Conservation (phyloP, 2,888 invertebrate genomes). For the Adela reaumurella region DNA sequence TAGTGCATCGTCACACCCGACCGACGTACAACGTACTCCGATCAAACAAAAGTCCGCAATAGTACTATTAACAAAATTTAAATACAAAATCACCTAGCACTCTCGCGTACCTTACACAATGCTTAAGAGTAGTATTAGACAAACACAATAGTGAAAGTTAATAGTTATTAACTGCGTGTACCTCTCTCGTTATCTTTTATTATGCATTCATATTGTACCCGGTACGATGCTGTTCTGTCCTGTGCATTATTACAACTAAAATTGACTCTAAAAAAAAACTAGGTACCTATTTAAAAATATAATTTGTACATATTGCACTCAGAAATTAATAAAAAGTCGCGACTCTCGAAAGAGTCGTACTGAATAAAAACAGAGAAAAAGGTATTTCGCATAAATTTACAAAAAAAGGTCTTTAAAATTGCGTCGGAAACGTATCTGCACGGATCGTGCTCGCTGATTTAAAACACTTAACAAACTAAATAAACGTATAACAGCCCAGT, state of each 20-base stretch:
- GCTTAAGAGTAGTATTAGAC: slow-evolving; percentile 21
- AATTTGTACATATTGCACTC: slow-evolving; percentile 75
- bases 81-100: slow-evolving; percentile 53
- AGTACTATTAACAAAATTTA: slow-evolving; percentile 14
- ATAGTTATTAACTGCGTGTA: slow-evolving; percentile 29
- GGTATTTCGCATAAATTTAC: too few relatives aligned
- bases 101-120: slow-evolving; percentile 36
- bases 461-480: too few relatives aligned
- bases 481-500: too few relatives aligned
- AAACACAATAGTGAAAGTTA: slow-evolving; percentile 42
- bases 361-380: too few relatives aligned
- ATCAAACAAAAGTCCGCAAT: not conserved
- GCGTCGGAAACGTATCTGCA: too few relatives aligned
- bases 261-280: slow-evolving; percentile 52
- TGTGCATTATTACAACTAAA: slow-evolving; percentile 33
- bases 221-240: slow-evolving; percentile 28
- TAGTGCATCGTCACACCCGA: not conserved
- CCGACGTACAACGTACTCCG: not conserved
- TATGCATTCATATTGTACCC: slow-evolving; percentile 48
- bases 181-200: slow-evolving; percentile 34
- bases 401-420: too few relatives aligned
- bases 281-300: slow-evolving; percentile 55
- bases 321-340: slow-evolving; percentile 45
- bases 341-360: too few relatives aligned
- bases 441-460: too few relatives aligned